Conservation (phyloP, 2,113 vertebrate species). For the Sinocyclocheilus grahami region DNA sequence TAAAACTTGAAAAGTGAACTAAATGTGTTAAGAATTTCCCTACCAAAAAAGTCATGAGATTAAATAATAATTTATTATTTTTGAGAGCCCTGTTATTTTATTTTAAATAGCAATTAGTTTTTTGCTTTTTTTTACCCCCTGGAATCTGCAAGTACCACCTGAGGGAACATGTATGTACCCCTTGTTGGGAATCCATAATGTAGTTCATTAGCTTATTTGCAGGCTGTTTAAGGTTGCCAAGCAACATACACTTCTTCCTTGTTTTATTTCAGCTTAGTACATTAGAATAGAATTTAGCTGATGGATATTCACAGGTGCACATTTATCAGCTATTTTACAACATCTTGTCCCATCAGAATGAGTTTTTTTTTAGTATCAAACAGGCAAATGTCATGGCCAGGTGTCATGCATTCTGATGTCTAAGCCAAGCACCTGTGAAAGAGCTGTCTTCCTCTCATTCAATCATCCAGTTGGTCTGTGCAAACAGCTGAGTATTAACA, state of each 20-base stretch:
- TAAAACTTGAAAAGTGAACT: too few relatives aligned
- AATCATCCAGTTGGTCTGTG: not conserved
- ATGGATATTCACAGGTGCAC: not conserved
- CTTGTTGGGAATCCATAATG: slow-evolving; percentile 4
- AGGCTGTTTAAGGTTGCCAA: not conserved
- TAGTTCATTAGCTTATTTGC: not conserved
- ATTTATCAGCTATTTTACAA: not conserved
- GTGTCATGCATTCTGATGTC: not conserved
- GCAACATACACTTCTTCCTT: not conserved
- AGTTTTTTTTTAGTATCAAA: not conserved
- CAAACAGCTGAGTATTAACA: slow-evolving; percentile 8
- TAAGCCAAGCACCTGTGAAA: not conserved
- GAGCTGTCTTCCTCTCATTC: not conserved
- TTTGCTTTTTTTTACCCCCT: not conserved
- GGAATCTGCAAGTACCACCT: not conserved
- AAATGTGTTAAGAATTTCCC: not conserved
- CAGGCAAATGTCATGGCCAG: not conserved
- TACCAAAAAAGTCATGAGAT: not conserved
- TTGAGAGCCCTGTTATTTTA: too few relatives aligned
- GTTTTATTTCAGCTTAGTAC: not conserved
- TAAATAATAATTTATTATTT: not conserved
- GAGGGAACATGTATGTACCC: too few relatives aligned
- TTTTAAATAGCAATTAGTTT: not conserved
- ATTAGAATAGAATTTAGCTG: not conserved
- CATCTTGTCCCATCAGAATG: not conserved